Conservation (phyloP, 2,888 invertebrate species). For the Lochmaea crataegi region DNA sequence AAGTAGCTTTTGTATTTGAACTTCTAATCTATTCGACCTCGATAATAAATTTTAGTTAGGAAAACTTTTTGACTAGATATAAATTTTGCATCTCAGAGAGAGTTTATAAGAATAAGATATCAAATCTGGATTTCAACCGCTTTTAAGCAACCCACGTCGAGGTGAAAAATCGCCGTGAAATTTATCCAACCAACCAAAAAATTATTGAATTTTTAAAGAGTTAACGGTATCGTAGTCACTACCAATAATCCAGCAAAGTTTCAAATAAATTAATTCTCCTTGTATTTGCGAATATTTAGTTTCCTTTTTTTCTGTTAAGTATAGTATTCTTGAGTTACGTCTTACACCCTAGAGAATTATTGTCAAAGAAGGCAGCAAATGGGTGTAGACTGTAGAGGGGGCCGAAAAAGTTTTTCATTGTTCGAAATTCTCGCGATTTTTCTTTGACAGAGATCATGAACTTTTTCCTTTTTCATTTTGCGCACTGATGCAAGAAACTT, state of each 20-base stretch:
- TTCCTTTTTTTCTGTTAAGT: too few relatives aligned
- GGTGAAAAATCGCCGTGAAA: too few relatives aligned
- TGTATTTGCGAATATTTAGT: too few relatives aligned
- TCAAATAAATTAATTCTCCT: too few relatives aligned
- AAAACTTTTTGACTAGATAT: slow-evolving; percentile 5
- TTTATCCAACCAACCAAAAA: too few relatives aligned
- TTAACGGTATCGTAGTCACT: too few relatives aligned
- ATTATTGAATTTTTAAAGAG: too few relatives aligned
- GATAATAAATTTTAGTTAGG: neutral
- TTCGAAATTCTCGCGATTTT: slow-evolving; percentile 23
- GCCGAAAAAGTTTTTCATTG: slow-evolving; percentile 24
- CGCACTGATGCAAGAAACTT: slow-evolving; percentile 29
- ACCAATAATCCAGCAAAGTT: too few relatives aligned
- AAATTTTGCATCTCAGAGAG: neutral
- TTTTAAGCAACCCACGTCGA: neutral
- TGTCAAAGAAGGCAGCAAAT: neutral
- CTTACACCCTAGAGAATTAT: too few relatives aligned
- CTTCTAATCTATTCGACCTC: neutral
- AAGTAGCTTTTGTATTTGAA: neutral
- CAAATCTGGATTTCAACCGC: neutral
- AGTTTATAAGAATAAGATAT: neutral
- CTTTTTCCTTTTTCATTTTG: slow-evolving; percentile 33
- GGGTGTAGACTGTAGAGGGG: slow-evolving; percentile 4
- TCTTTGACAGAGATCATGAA: slow-evolving; percentile 29
- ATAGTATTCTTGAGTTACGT: too few relatives aligned